A percentile compares a stretch with the other conserved stretches of the same genome.
phyloP scores from a whole-genome alignment of 2,113 vertebrate species.

The Panthera tigris region DNA sequence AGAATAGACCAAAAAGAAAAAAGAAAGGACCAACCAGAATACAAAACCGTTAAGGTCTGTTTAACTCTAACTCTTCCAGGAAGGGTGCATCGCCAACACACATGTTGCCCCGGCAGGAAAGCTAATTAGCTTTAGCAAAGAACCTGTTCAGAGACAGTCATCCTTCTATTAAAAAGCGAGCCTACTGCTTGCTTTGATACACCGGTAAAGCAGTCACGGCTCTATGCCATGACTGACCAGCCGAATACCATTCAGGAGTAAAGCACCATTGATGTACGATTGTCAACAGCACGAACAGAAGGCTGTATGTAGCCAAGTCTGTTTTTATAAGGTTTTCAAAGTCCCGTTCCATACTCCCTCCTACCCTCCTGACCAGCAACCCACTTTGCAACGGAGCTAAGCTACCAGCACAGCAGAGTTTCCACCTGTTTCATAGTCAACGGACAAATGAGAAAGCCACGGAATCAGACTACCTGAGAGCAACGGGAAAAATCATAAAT shows the following conservation, averaged over 20 bases:
- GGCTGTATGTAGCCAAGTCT: background rate
- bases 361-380: background rate
- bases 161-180: background rate
- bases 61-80: background rate
- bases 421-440: background rate
- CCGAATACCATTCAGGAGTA: background rate
- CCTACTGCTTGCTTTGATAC: background rate
- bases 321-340: background rate
- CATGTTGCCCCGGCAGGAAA: background rate
- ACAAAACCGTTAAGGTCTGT: background rate
- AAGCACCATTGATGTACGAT: background rate
- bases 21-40: background rate
- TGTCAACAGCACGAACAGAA: background rate
- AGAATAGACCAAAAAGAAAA: background rate
- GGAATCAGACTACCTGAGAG: background rate
- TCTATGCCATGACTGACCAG: background rate
- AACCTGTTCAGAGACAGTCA: background rate
- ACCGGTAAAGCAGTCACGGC: background rate
- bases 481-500: background rate
- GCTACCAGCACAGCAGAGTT: background rate
- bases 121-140: constrained; percentile 9
- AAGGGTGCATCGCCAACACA: background rate
- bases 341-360: background rate
- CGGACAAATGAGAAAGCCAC: background rate
- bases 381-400: background rate